Conservation (phyloP, 1,140 invertebrate species). For the Bursaphelenchus mucronatus region DNA sequence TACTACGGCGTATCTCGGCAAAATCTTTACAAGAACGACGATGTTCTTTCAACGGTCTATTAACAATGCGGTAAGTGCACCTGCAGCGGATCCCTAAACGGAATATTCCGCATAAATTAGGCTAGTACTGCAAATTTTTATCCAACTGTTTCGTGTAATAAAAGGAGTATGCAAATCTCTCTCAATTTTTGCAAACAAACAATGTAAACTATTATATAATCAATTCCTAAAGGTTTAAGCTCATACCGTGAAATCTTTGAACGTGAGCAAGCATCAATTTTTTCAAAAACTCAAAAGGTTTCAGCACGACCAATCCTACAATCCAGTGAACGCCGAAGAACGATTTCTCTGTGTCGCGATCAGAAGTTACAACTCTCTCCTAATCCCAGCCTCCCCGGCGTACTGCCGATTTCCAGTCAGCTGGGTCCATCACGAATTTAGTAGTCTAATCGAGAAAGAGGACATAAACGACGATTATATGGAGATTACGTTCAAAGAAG, state of each 20-base stretch:
- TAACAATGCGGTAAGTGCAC: background rate
- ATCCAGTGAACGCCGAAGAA: background rate
- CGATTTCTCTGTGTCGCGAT: constrained; percentile 15
- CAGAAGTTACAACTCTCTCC: constrained; percentile 2
- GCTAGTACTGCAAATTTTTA: no score
- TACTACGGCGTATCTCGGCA: constrained; percentile 4
- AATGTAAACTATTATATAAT: no score
- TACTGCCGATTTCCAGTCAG: background rate
- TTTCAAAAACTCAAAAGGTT: background rate
- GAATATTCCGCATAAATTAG: no score
- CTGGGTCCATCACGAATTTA: constrained; percentile 8
- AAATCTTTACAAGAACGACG: constrained; percentile 1
- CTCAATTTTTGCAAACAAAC: no score
- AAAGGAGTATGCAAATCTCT: background rate
- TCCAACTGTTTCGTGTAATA: no score
- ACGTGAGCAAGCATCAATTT: background rate
- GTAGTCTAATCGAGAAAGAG: background rate
- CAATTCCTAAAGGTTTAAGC: no score
- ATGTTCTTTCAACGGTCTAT: constrained; percentile 12
- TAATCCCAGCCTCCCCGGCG: background rate
- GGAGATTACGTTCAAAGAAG: constrained; percentile 17
- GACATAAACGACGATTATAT: constrained; percentile 10
- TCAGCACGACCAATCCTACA: background rate
- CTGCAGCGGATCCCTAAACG: no score
- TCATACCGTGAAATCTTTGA: no score